Evolutionary conservation across 2,888 invertebrate genomes (phyloP).

Genomic region (Cosmia trapezina): DNA sequence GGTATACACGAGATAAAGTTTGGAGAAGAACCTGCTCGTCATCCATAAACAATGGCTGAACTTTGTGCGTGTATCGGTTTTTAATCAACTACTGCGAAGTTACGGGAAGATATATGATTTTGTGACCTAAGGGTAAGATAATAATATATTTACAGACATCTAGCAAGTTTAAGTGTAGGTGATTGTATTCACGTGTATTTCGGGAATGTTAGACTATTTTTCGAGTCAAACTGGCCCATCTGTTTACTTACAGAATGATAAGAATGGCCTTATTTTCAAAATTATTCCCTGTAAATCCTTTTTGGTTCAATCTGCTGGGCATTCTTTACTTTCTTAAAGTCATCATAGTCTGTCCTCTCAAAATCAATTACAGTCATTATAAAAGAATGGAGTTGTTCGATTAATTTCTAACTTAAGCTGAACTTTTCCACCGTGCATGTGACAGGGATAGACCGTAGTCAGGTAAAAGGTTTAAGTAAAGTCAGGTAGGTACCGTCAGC

Average conservation of each 20-base stretch:
- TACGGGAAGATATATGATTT: constrained; percentile 9
- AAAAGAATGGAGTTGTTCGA: constrained; percentile 10
- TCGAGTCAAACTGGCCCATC: neutral
- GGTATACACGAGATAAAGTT: constrained; percentile 28
- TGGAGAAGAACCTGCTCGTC: constrained; percentile 47
- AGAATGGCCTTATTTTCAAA: neutral
- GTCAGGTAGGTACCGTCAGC: constrained; percentile 1
- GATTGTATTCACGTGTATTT: neutral
- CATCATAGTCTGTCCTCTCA: neutral
- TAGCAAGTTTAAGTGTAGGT: neutral
- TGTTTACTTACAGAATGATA: neutral
- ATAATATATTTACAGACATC: neutral
- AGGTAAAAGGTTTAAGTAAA: constrained; percentile 32
- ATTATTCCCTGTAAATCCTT: neutral
- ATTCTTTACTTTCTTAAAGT: neutral
- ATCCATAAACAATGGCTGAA: constrained; percentile 45
- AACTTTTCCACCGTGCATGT: constrained; percentile 22
- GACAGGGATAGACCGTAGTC: constrained; percentile 33
- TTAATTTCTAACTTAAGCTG: constrained; percentile 17
- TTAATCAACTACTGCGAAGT: constrained; percentile 30
- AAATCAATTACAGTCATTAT: constrained; percentile 8
- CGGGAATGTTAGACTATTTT: neutral
- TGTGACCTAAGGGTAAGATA: neutral
- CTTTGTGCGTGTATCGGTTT: constrained; percentile 54
- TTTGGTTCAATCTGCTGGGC: neutral